Evolutionary conservation across 2,113 vertebrate species (phyloP).

Genomic region (Leptobrachium ailaonicum): DNA sequence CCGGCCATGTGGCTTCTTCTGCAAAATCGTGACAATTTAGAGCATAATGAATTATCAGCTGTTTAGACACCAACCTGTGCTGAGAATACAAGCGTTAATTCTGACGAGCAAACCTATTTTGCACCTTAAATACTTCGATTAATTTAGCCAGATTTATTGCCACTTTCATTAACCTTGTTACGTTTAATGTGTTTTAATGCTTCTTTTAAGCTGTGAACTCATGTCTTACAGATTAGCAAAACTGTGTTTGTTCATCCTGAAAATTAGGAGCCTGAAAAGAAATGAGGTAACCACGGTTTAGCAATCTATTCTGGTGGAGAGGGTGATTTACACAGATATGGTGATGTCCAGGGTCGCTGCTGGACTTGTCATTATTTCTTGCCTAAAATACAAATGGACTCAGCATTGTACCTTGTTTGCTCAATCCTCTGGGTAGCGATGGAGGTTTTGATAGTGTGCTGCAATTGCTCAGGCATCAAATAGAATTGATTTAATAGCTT

Average conservation of each 20-base stretch:
- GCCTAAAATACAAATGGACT: not conserved
- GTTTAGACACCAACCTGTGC: constrained; percentile 22
- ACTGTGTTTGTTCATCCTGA: constrained; percentile 50
- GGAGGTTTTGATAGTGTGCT: too few species aligned
- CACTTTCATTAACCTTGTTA: constrained; percentile 45
- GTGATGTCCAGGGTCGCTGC: constrained; percentile 25
- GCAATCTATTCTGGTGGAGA: constrained; percentile 38
- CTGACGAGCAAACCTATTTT: constrained; percentile 19
- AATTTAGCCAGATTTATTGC: constrained; percentile 47
- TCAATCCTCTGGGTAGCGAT: too few species aligned
- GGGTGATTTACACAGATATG: constrained; percentile 34
- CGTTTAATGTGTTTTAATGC: constrained; percentile 39
- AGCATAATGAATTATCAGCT: constrained; percentile 33
- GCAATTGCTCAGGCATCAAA: too few species aligned
- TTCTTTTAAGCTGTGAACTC: constrained; percentile 48
- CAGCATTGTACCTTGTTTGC: too few species aligned
- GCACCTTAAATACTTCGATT: constrained; percentile 43
- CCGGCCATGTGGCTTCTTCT: not conserved
- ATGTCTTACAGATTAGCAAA: constrained; percentile 48
- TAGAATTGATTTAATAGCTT: too few species aligned
- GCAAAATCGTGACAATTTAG: constrained; percentile 24
- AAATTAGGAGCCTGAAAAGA: constrained; percentile 48
- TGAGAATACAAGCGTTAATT: constrained; percentile 13
- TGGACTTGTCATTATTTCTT: constrained; percentile 2
- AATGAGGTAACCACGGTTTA: constrained; percentile 45